phyloP scores from a whole-genome alignment of 2,113 vertebrate genomes.

The Eurystomus gularis region DNA sequence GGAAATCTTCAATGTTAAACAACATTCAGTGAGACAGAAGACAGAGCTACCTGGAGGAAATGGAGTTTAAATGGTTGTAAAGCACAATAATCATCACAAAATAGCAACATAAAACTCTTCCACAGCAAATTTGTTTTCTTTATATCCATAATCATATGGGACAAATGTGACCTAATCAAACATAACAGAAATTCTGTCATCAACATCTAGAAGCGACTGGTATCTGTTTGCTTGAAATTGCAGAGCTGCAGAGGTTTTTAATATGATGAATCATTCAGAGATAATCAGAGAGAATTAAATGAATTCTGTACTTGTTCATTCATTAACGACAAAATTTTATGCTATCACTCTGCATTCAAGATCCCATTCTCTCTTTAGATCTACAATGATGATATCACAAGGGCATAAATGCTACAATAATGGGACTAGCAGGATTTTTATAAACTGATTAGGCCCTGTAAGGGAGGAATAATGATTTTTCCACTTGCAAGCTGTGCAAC shows the following conservation, averaged over 20 bases:
- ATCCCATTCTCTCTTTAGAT: neutral
- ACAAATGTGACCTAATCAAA: neutral
- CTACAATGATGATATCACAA: neutral
- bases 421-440: neutral
- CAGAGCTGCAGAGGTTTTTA: neutral
- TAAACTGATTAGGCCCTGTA: neutral
- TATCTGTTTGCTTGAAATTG: neutral
- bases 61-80: neutral
- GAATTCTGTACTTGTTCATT: neutral
- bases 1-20: neutral
- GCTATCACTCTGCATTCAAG: neutral
- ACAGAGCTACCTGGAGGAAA: neutral
- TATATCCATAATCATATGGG: neutral
- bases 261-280: neutral
- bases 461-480: neutral
- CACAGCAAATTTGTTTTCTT: neutral
- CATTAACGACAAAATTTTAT: neutral
- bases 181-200: neutral
- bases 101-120: neutral
- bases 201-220: neutral
- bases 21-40: neutral
- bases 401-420: neutral
- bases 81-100: neutral
- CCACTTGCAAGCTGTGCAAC: neutral
- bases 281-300: constrained; percentile 8